A percentile compares a stretch with the other conserved stretches of the same genome.
Conservation (phyloP, 1,140 invertebrate genomes). For the Homalodisca vitripennis region DNA sequence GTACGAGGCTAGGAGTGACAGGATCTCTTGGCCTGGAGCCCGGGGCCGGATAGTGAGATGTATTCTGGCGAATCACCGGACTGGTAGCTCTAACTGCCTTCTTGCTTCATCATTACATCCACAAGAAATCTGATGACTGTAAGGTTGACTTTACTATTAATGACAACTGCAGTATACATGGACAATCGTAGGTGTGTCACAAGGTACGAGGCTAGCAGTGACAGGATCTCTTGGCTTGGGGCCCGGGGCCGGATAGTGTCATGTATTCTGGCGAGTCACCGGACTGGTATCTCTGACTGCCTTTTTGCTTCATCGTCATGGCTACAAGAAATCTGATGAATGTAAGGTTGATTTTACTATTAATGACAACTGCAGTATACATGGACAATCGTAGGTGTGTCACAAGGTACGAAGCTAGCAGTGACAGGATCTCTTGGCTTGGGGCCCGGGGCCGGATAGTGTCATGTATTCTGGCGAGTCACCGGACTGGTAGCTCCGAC, state of each 20-base stretch:
- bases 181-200: too few relatives aligned
- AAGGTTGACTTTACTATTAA: background rate
- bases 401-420: background rate
- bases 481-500: background rate
- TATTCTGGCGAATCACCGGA: constrained; percentile 1
- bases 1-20: background rate
- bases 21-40: background rate
- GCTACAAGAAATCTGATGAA: constrained; percentile 47
- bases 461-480: constrained; percentile 14
- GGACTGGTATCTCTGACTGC: constrained; percentile 9
- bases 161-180: too few relatives aligned
- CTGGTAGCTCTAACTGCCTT: constrained; percentile 36
- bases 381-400: too few relatives aligned
- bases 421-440: background rate
- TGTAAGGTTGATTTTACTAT: constrained; percentile 5
- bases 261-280: constrained; percentile 5
- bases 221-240: background rate
- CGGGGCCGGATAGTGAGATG: constrained; percentile 8
- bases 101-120: constrained; percentile 49
- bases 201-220: background rate
- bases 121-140: constrained; percentile 46
- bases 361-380: too few relatives aligned
- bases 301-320: constrained; percentile 48
- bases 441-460: constrained; percentile 7
- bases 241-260: background rate